These are phyloP conservation scores for Phrynosoma platyrhinos DNA, from an alignment of 2,113 vertebrate genomes.

Conservation along the genomic window DNA sequence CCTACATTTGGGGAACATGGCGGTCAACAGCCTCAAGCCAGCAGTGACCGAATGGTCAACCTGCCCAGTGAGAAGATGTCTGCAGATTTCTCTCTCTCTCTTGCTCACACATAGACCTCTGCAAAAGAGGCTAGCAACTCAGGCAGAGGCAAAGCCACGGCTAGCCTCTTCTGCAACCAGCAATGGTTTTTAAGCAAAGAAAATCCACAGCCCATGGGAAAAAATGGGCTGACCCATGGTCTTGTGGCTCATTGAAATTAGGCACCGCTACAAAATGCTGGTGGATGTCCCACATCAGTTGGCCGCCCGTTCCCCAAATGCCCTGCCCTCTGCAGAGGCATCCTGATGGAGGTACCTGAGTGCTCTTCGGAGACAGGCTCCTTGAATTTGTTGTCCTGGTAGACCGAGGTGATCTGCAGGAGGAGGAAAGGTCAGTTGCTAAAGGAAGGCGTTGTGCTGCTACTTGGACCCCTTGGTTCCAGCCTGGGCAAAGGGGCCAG, in stretches of 20 bases:
- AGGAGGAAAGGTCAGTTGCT: neutral
- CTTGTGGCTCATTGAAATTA: too few relatives aligned
- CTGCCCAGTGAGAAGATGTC: too few relatives aligned
- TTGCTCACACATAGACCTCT: neutral
- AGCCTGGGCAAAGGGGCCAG: too few relatives aligned
- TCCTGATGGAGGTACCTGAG: neutral
- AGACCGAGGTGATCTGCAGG: conserved; percentile 17
- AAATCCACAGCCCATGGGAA: neutral
- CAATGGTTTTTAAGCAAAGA: neutral
- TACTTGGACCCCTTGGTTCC: neutral
- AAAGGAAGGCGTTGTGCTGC: neutral
- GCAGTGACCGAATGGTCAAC: neutral
- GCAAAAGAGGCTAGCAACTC: neutral
- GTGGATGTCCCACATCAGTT: neutral
- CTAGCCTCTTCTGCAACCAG: neutral
- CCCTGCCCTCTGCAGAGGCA: too few relatives aligned
- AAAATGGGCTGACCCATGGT: neutral
- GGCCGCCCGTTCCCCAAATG: too few relatives aligned
- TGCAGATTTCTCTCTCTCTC: too few relatives aligned
- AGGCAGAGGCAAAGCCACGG: too few relatives aligned
- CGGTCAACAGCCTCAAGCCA: too few relatives aligned
- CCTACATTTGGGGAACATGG: too few relatives aligned
- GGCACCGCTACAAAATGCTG: neutral
- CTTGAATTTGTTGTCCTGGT: neutral
- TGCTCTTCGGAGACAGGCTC: neutral